Evolutionary conservation across 2,113 vertebrate genomes (phyloP), one percentile per base, ranked within the genome.

Genomic region (Cephalopterus ornatus): DNA sequence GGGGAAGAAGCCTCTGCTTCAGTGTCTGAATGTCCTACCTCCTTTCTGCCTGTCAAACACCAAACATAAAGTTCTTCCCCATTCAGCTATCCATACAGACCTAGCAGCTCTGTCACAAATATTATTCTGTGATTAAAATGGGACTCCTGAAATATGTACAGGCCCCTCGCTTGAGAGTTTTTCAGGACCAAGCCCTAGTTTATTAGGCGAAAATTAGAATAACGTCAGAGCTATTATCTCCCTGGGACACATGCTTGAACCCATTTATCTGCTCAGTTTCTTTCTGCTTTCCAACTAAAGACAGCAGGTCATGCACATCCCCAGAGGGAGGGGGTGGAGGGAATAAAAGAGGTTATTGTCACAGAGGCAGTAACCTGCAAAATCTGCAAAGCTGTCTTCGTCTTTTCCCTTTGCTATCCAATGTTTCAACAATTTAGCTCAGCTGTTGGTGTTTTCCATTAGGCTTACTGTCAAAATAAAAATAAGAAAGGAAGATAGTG

Each of bases 191-290:
- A 87, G 63, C 85, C 95, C 84, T 84, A 39, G 42, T 87, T 92
- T 77, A 58, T 53, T 71, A 30, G 35, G 27, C 56, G 33, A 88
- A 95, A 93, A 88, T 81, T 35, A 85, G 44, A 93, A 58, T 70
- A 78, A 90, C 6, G 8, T 95, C 85, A 91, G 91, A 88, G 80
- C 75, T 83, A 96, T 97, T 95, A 95, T 97, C 97, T 97, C 94
- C 82, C 74, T 62, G 50, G 92, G 94, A 97, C 92, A 95, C 55
- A 78, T 52, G 87, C 88, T 91, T 70, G 75, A 87, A 68, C 46
- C n/a, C 35, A 85, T 92, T 96, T 96, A 93, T 96, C 95, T 96
- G 47, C 59, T 71, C 20, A 62, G 17, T 79, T 95, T 86, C 77
- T 86, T 91, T 91, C 94, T 77, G 67, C 78, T 95, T 95, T 88